These are phyloP conservation scores for Eufriesea mexicana DNA, from an alignment of 1,140 invertebrate genomes.

Conservation along the genomic window DNA sequence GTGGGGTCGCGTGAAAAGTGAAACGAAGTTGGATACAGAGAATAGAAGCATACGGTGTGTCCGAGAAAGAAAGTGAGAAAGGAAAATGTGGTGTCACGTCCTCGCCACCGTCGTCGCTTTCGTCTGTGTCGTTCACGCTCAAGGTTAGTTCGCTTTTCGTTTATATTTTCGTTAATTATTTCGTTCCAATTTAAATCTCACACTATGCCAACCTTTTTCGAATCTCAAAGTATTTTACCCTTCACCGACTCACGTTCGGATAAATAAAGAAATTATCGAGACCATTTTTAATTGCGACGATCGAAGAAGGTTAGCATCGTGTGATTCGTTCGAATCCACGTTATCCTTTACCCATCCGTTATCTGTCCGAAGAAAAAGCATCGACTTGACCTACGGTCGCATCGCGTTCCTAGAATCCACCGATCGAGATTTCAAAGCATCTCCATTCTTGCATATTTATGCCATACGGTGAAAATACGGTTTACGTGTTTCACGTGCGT, in stretches of 20 bases:
- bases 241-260: too few species aligned
- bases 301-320: too few species aligned
- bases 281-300: too few species aligned
- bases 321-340: constrained; percentile 8
- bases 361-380: too few species aligned
- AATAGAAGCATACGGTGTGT: constrained; percentile 22
- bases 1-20: constrained; percentile 27
- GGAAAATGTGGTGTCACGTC: constrained; percentile 74
- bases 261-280: too few species aligned
- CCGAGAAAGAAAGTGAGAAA: constrained; percentile 66
- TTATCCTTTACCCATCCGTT: background rate
- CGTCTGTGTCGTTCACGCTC: constrained; percentile 74
- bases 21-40: constrained; percentile 67
- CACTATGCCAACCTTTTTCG: too few species aligned
- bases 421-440: background rate
- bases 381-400: too few species aligned
- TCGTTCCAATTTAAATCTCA: too few species aligned
- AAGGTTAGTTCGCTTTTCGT: constrained; percentile 75
- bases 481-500: background rate
- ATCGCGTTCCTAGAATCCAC: too few species aligned
- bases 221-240: too few species aligned
- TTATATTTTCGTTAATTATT: constrained; percentile 13
- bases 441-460: background rate
- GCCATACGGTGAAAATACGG: too few species aligned
- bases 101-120: constrained; percentile 74